Percentiles rank a stretch among this genome's conserved stretches.
phyloP scores from a whole-genome alignment of 2,797 vertebrate species.

The Chaunax sp. region DNA sequence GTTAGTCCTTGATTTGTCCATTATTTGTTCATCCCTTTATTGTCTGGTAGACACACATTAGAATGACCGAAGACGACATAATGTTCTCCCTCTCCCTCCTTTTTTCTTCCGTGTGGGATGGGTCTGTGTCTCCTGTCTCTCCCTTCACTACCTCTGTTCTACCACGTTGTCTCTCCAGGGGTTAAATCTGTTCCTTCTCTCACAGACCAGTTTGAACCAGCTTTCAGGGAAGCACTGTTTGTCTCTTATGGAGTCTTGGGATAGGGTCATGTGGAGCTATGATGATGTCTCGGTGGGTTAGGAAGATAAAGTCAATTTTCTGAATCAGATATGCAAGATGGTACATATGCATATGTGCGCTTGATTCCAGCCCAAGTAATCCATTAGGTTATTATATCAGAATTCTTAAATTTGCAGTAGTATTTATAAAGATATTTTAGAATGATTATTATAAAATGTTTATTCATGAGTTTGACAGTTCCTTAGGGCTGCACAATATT shows the following conservation, averaged over 20 bases:
- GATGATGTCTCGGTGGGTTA: slow-evolving; percentile 88
- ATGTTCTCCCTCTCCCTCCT: slow-evolving; percentile 54
- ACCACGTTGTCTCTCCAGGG: slow-evolving; percentile 78
- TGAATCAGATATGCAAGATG: slow-evolving; percentile 49
- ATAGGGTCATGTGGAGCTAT: slow-evolving; percentile 89
- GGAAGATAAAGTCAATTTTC: slow-evolving; percentile 85
- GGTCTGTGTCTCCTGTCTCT: slow-evolving; percentile 23
- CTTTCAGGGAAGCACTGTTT: slow-evolving; percentile 92
- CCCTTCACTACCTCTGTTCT: slow-evolving; percentile 34
- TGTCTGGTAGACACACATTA: slow-evolving; percentile 39
- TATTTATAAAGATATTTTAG: slow-evolving; percentile 2
- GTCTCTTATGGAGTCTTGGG: slow-evolving; percentile 89
- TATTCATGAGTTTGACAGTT: neutral
- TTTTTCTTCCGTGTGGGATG: slow-evolving; percentile 24
- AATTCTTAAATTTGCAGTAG: neutral
- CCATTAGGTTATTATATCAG: neutral
- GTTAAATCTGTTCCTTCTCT: slow-evolving; percentile 86
- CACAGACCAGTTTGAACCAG: slow-evolving; percentile 89
- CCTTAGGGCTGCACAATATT: neutral
- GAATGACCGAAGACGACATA: slow-evolving; percentile 40
- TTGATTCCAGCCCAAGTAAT: neutral
- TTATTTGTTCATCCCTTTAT: slow-evolving; percentile 1
- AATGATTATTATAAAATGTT: neutral
- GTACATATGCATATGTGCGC: slow-evolving; percentile 6
- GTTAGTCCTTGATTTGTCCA: slow-evolving; percentile 8